Conservation (phyloP, 53 echinoderm and acorn worm genomes). For the Antedon mediterranea region DNA sequence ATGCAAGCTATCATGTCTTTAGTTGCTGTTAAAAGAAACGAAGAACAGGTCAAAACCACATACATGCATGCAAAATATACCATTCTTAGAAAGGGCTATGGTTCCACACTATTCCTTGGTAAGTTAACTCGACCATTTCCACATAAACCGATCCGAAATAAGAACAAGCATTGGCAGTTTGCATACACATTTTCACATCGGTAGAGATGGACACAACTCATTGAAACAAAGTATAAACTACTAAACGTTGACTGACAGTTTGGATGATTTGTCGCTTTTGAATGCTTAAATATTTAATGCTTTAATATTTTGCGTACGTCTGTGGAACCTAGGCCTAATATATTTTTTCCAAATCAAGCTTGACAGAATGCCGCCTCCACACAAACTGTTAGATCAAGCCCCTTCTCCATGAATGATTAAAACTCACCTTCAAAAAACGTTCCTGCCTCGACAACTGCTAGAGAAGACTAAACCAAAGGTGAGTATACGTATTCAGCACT, state of each 20-base stretch:
- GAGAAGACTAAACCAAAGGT: constrained; percentile 36
- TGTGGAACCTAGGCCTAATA: too few species aligned
- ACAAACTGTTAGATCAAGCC: constrained; percentile 16
- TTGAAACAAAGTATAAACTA: too few species aligned
- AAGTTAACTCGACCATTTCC: too few species aligned
- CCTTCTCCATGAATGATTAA: constrained; percentile 52
- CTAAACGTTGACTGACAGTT: too few species aligned
- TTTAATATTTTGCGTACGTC: too few species aligned
- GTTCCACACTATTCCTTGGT: constrained; percentile 4
- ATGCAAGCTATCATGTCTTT: constrained; percentile 63
- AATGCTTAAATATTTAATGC: too few species aligned
- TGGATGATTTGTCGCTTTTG: too few species aligned
- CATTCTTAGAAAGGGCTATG: constrained; percentile 59
- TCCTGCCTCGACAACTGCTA: constrained; percentile 40
- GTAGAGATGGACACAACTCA: too few species aligned
- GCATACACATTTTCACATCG: too few species aligned
- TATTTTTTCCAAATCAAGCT: constrained; percentile 18
- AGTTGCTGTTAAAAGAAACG: constrained; percentile 32
- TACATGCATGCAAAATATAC: constrained; percentile 49
- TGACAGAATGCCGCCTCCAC: constrained; percentile 24
- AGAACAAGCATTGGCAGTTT: background rate
- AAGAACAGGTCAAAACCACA: constrained; percentile 12
- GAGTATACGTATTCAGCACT: too few species aligned
- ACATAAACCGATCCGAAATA: background rate
- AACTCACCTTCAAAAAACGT: constrained; percentile 48